phyloP scores from a whole-genome alignment of 2,113 vertebrate genomes.

The Entelurus aequoreus region DNA sequence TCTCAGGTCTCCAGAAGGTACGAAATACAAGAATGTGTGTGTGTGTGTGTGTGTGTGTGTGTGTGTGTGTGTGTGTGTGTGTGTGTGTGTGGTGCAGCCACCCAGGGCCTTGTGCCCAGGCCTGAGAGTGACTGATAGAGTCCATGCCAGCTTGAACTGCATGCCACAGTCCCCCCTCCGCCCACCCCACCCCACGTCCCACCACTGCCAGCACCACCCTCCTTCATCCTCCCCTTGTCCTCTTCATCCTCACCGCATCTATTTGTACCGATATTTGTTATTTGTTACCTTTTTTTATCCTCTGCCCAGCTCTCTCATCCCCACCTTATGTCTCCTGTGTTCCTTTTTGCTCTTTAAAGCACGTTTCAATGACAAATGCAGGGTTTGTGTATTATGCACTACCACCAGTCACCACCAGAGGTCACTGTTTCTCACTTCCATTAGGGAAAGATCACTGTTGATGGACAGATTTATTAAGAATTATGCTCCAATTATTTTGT shows the following conservation, averaged over 20 bases:
- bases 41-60: slow-evolving; percentile 15
- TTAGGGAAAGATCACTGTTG: slow-evolving; percentile 13
- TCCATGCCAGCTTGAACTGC: slow-evolving; percentile 62
- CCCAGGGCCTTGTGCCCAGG: slow-evolving; percentile 59
- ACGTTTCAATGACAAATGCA: slow-evolving; percentile 17
- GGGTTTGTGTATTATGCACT: slow-evolving; percentile 37
- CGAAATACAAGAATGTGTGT: no score
- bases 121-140: slow-evolving; percentile 70
- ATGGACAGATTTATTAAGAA: no score
- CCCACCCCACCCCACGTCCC: slow-evolving; percentile 45
- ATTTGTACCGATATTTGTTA: slow-evolving; percentile 11
- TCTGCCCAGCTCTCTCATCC: slow-evolving; percentile 36
- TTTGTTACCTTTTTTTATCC: slow-evolving; percentile 6
- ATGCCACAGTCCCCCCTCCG: slow-evolving; percentile 57
- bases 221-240: slow-evolving; percentile 10
- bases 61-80: slow-evolving; percentile 24
- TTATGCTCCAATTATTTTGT: no score
- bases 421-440: slow-evolving; percentile 52
- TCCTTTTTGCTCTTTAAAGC: slow-evolving; percentile 23
- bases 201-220: slow-evolving; percentile 46
- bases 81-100: slow-evolving; percentile 29
- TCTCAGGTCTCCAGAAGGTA: no score
- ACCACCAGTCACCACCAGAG: slow-evolving; percentile 49
- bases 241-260: slow-evolving; percentile 35
- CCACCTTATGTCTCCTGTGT: slow-evolving; percentile 30